These are phyloP conservation scores for Apamea monoglypha DNA, from an alignment of 2,888 invertebrate genomes.

Conservation along the genomic window DNA sequence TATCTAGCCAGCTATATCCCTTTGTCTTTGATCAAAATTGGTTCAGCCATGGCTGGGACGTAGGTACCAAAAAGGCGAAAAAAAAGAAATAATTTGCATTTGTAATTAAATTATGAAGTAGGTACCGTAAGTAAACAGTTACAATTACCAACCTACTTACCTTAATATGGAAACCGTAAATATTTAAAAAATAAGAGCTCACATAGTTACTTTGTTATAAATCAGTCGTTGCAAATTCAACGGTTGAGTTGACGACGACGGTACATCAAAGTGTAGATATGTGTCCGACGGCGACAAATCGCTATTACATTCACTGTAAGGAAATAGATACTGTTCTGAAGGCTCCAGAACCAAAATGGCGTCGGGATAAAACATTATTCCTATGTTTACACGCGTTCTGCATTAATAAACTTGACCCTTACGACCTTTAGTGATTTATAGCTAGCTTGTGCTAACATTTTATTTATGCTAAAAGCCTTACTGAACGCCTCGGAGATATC, in stretches of 20 bases:
- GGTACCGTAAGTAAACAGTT: not conserved
- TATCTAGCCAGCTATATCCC: not conserved
- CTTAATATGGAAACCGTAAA: not conserved
- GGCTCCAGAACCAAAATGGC: conserved; percentile 80
- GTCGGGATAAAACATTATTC: conserved; percentile 75
- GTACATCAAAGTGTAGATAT: conserved; percentile 84
- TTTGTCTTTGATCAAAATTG: not conserved
- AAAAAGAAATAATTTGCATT: not conserved
- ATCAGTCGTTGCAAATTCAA: not conserved
- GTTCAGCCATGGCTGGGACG: not conserved
- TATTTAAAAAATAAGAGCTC: not conserved
- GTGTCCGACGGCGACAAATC: conserved; percentile 87
- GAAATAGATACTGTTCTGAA: conserved; percentile 79
- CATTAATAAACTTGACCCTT: conserved; percentile 84
- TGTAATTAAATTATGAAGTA: not conserved
- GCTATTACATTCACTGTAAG: conserved; percentile 82
- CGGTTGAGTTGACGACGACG: conserved; percentile 62
- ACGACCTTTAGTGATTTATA: conserved; percentile 70
- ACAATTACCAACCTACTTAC: not conserved
- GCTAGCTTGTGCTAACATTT: conserved; percentile 62
- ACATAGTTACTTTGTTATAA: not conserved
- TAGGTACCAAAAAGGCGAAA: not conserved
- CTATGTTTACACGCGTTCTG: conserved; percentile 77
- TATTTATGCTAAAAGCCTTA: conserved; percentile 70
- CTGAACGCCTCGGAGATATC: conserved; percentile 49